Evolutionary conservation across 1,140 invertebrate genomes (phyloP).

Genomic region (Trachymyrmex cornetzi): DNA sequence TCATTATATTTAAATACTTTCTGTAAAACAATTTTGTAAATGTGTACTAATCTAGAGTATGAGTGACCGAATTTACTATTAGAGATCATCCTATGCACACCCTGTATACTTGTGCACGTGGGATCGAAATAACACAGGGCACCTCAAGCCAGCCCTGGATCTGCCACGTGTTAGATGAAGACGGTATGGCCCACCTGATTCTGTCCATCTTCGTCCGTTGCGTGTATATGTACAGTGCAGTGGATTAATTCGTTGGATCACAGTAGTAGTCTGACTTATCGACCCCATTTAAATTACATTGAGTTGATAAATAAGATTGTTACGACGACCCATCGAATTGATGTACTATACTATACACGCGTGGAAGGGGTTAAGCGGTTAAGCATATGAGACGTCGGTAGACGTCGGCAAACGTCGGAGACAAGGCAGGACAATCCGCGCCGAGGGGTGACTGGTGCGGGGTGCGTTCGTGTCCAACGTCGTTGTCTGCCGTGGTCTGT

Average conservation of each 20-base stretch:
- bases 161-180: constrained; percentile 36
- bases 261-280: too few species aligned
- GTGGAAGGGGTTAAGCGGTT: background rate
- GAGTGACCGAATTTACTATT: too few species aligned
- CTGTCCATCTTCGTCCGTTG: background rate
- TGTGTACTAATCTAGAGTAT: too few species aligned
- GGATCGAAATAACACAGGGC: background rate
- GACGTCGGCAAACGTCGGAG: too few species aligned
- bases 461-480: background rate
- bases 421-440: background rate
- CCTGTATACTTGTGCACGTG: background rate
- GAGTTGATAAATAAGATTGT: too few species aligned
- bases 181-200: background rate
- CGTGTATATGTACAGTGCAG: background rate
- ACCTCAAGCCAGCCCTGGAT: background rate
- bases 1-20: too few species aligned
- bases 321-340: too few species aligned
- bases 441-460: background rate
- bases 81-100: background rate
- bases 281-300: too few species aligned
- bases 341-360: background rate
- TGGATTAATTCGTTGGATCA: too few species aligned
- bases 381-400: background rate
- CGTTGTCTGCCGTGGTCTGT: background rate
- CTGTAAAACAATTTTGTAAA: too few species aligned